A percentile compares a stretch with the other conserved stretches of the same genome.
Conservation (phyloP, 2,797 vertebrate genomes). For the Cossypha dichroa region DNA sequence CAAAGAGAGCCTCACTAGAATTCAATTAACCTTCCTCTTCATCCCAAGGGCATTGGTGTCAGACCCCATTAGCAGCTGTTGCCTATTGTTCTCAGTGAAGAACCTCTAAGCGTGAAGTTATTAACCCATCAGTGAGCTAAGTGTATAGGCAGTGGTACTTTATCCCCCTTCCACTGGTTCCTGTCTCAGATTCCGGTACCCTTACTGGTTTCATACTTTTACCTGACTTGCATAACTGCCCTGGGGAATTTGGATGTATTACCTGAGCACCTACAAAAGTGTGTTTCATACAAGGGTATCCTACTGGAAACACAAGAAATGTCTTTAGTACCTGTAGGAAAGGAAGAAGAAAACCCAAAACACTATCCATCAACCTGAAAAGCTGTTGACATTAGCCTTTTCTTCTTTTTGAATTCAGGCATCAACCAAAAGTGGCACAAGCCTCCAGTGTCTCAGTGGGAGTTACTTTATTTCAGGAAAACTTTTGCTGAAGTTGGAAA, state of each 20-base stretch:
- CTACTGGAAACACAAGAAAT: background rate
- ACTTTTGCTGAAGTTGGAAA: background rate
- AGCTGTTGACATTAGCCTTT: background rate
- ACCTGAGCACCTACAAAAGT: background rate
- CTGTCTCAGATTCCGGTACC: background rate
- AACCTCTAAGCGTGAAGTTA: background rate
- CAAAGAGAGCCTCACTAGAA: conserved; percentile 20
- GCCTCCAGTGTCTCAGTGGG: background rate
- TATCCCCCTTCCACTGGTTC: background rate
- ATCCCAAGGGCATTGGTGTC: background rate
- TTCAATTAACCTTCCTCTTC: conserved; percentile 35
- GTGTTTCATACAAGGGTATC: background rate
- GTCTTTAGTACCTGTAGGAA: background rate
- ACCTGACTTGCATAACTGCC: background rate
- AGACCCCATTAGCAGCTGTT: background rate
- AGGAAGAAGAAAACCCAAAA: background rate
- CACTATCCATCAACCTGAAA: background rate
- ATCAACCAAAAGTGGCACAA: background rate
- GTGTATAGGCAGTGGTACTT: background rate
- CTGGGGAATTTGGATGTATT: background rate
- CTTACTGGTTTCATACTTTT: background rate
- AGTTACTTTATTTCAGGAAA: background rate
- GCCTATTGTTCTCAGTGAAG: background rate
- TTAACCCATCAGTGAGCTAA: conserved; percentile 31
- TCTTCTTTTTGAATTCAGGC: background rate